phyloP scores from a whole-genome alignment of 2,888 invertebrate genomes.

The Cryptus viduatorius region DNA sequence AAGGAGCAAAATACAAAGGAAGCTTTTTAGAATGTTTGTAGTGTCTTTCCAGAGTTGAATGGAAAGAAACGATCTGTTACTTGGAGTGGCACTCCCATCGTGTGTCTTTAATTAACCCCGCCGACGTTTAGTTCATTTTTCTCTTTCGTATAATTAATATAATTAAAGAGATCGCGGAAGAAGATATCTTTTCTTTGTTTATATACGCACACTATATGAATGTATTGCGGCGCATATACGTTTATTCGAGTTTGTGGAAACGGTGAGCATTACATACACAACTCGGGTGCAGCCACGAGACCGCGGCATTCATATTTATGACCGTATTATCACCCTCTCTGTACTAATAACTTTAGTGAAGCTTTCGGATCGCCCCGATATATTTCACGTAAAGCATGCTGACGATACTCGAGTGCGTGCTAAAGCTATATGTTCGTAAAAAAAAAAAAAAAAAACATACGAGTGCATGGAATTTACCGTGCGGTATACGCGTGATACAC shows the following conservation, averaged over 20 bases:
- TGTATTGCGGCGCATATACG: neutral
- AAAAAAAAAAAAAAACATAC: no score
- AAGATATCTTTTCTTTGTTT: conserved; percentile 25
- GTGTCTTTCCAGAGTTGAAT: neutral
- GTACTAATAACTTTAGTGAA: conserved; percentile 63
- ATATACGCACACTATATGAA: neutral
- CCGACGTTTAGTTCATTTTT: neutral
- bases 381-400: conserved; percentile 16
- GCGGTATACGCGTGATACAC: neutral
- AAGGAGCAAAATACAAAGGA: neutral
- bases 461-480: neutral
- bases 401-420: conserved; percentile 7
- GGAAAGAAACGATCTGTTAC: neutral
- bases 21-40: neutral
- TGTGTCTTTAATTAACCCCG: neutral
- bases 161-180: conserved; percentile 43
- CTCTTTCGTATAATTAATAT: conserved; percentile 32
- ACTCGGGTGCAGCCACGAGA: neutral
- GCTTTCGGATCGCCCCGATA: conserved; percentile 34
- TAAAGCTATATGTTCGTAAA: neutral
- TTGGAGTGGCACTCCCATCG: neutral
- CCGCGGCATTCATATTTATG: conserved; percentile 53
- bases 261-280: neutral
- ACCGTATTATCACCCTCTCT: conserved; percentile 59
- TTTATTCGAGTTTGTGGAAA: conserved; percentile 27